Conservation (phyloP, 2,797 vertebrate species). For the Setipinna tenuifilis region DNA sequence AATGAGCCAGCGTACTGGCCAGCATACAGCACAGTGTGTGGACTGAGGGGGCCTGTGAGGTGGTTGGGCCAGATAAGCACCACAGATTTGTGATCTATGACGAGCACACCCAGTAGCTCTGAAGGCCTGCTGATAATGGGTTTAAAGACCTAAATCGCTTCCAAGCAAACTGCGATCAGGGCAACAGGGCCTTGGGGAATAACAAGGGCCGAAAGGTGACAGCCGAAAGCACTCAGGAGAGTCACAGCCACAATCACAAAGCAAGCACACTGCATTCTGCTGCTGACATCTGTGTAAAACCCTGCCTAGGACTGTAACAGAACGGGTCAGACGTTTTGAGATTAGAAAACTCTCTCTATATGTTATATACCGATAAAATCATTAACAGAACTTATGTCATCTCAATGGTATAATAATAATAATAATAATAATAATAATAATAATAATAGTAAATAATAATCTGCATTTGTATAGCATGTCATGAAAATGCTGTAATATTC, state of each 20-base stretch:
- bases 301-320: too few species aligned
- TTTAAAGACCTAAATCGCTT: neutral
- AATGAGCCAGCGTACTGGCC: neutral
- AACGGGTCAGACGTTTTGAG: too few species aligned
- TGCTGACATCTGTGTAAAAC: neutral
- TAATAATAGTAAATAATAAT: too few species aligned
- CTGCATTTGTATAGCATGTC: too few species aligned
- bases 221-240: neutral
- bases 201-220: neutral
- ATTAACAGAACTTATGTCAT: too few species aligned
- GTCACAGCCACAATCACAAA: neutral
- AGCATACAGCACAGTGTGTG: neutral
- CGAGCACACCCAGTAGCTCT: neutral
- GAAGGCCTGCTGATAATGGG: conserved; percentile 3
- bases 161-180: neutral
- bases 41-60: neutral
- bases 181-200: neutral
- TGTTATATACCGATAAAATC: too few species aligned
- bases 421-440: too few species aligned
- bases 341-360: too few species aligned
- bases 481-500: too few species aligned
- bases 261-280: neutral
- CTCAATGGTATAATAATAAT: too few species aligned
- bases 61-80: neutral
- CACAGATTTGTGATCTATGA: neutral